A percentile compares a stretch with the other conserved stretches of the same genome.
These are phyloP conservation scores for Ctenosaura bakeri DNA, from an alignment of 2,797 vertebrate species.

Conservation along the genomic window DNA sequence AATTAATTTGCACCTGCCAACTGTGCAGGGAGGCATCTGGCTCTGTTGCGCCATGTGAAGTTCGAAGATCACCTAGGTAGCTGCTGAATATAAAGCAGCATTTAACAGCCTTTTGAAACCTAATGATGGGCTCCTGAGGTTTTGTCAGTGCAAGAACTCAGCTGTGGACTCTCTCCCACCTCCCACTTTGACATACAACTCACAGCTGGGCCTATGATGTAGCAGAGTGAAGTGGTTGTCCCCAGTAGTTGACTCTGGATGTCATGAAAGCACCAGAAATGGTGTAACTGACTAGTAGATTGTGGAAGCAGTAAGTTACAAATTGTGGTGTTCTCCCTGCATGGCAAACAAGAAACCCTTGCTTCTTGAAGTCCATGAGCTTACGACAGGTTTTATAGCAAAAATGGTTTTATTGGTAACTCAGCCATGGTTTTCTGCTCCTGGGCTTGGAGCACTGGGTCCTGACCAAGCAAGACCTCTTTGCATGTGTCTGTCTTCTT, in stretches of 20 bases:
- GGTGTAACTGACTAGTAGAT: background rate
- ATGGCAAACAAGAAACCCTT: too few species aligned
- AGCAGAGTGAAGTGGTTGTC: background rate
- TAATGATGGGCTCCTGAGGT: background rate
- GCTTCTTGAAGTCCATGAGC: too few species aligned
- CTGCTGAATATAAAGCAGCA: background rate
- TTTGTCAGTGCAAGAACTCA: background rate
- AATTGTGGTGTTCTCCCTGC: too few species aligned
- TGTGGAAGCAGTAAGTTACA: too few species aligned
- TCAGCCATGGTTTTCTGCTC: too few species aligned
- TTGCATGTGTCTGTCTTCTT: too few species aligned
- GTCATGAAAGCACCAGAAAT: background rate
- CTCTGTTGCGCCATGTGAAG: background rate
- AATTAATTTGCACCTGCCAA: constrained; percentile 10
- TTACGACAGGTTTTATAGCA: too few species aligned
- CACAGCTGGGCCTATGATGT: background rate
- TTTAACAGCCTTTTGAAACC: background rate
- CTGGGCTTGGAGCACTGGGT: too few species aligned
- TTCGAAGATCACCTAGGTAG: background rate
- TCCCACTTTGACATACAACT: background rate
- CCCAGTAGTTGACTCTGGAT: too few species aligned
- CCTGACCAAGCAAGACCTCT: too few species aligned
- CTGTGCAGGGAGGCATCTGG: background rate
- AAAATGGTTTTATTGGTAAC: too few species aligned
- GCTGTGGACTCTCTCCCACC: background rate